Conservation (phyloP, 2,113 vertebrate species). For the Campylomormyrus tamandua region DNA sequence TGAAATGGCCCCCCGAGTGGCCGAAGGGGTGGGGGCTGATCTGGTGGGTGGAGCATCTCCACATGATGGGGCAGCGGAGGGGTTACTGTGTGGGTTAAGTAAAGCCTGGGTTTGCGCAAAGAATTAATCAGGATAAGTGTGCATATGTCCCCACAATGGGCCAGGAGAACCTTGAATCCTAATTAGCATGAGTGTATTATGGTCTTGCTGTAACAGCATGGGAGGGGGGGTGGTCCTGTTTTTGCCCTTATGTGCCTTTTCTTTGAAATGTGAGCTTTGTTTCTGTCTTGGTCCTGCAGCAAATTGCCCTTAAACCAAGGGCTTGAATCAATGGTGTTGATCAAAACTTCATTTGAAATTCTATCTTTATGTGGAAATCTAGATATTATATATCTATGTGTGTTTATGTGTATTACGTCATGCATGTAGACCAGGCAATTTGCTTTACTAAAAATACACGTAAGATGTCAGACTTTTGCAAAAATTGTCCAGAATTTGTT, state of each 20-base stretch:
- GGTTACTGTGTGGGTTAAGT: background rate
- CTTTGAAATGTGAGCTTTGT: background rate
- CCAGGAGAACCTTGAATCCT: background rate
- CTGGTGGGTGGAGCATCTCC: background rate
- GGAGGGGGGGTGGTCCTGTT: background rate
- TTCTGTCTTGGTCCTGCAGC: background rate
- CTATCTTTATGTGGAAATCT: background rate
- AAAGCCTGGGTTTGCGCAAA: constrained; percentile 1
- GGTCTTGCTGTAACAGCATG: background rate
- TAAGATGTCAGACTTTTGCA: background rate
- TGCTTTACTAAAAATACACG: background rate
- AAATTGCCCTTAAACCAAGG: background rate
- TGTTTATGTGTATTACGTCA: background rate
- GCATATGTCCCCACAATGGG: background rate
- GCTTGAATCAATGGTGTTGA: background rate
- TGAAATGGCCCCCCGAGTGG: constrained; percentile 28
- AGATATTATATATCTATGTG: background rate
- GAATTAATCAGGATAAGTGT: constrained; percentile 24
- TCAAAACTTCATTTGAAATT: background rate
- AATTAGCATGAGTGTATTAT: constrained; percentile 8
- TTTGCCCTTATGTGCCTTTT: background rate
- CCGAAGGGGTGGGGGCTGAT: constrained; percentile 28
- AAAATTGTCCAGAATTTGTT: background rate
- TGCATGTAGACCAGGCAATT: background rate
- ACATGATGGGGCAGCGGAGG: background rate